A percentile compares a stretch with the other conserved stretches of the same genome.
These are phyloP conservation scores for Antitype chi DNA, from an alignment of 2,888 invertebrate genomes.

Conservation along the genomic window DNA sequence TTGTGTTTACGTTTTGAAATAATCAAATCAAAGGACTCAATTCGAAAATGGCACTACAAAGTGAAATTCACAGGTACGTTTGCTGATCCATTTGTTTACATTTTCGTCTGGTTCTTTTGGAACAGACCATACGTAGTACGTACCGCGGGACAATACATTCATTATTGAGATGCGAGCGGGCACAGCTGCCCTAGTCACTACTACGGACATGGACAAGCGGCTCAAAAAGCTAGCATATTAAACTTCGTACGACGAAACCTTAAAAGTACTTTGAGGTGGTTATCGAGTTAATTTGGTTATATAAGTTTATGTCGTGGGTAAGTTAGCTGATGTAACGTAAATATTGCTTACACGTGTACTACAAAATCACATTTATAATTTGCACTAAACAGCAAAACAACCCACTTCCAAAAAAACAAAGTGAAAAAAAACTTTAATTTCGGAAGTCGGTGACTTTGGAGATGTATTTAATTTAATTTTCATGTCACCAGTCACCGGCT, in stretches of 20 bases:
- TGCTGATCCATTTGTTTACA: background rate
- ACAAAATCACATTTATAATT: conserved; percentile 7
- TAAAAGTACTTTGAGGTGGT: conserved; percentile 20
- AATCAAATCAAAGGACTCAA: background rate
- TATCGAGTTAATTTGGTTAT: conserved; percentile 15
- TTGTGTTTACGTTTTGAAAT: background rate
- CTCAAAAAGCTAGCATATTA: conserved; percentile 46
- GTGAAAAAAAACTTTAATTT: no score
- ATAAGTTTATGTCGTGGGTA: background rate
- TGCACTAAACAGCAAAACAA: no score
- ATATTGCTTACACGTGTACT: background rate
- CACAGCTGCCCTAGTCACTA: conserved; percentile 64
- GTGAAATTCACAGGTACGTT: background rate
- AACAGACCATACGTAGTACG: conserved; percentile 69
- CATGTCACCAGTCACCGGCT: no score
- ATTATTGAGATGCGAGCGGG: conserved; percentile 83
- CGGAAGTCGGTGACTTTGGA: no score
- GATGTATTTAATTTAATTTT: no score
- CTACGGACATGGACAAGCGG: conserved; percentile 30
- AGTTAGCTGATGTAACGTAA: conserved; percentile 17
- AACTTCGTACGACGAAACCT: conserved; percentile 8
- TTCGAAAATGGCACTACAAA: background rate
- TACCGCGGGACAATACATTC: conserved; percentile 88
- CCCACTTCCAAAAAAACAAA: no score
- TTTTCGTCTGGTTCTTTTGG: background rate